Conservation (phyloP, 1,140 invertebrate species). For the Augochlora pura region DNA sequence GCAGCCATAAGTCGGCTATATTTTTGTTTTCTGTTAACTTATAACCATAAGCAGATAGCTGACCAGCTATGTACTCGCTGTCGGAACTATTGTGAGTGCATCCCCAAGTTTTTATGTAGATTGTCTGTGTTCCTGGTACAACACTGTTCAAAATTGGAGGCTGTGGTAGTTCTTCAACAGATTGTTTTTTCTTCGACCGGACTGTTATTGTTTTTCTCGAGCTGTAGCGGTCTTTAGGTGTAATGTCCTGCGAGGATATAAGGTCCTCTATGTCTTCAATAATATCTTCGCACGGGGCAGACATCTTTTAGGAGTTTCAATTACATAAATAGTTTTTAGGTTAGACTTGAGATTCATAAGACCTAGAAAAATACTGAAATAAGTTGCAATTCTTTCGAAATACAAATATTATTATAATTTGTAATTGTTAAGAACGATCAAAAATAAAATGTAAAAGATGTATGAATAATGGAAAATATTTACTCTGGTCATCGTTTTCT, state of each 20-base stretch:
- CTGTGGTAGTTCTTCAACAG: constrained; percentile 40
- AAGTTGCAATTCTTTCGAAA: no score
- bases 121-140: constrained; percentile 93
- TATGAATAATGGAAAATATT: no score
- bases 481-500: no score
- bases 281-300: constrained; percentile 83
- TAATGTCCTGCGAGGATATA: constrained; percentile 88
- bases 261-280: constrained; percentile 91
- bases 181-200: constrained; percentile 80
- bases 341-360: background rate
- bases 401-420: no score
- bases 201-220: constrained; percentile 85
- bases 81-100: constrained; percentile 98
- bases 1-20: constrained; percentile 94
- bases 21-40: constrained; percentile 90
- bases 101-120: constrained; percentile 98
- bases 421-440: no score
- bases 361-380: background rate
- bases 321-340: background rate
- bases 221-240: constrained; percentile 86
- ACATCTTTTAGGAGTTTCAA: constrained; percentile 75
- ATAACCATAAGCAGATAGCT: constrained; percentile 93
- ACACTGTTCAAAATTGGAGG: constrained; percentile 65
- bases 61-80: constrained; percentile 98
- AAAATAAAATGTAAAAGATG: no score